Base-by-base conservation (phyloP, 23 tunicate genomes). In the Diplosoma virens region DNA sequence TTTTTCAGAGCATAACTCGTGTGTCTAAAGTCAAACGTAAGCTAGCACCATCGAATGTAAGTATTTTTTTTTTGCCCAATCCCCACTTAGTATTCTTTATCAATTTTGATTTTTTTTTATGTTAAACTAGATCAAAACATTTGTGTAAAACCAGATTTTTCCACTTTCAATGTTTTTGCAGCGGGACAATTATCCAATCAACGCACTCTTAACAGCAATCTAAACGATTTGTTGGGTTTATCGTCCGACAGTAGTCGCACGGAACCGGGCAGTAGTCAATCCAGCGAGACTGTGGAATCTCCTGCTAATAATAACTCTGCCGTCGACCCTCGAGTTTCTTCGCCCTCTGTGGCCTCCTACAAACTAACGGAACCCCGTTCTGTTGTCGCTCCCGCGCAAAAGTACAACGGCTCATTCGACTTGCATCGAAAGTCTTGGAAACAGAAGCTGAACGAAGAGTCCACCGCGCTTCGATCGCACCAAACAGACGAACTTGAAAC, bases 211-310 rank as follows among this genome's bases (percentile, higher is more conserved):
- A 61, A n/a, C 52, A 55, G 74, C 54, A 55, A 68, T 26, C 46
- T 67, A 18, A 45, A 77, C 9, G 77, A 80, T 25, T 37, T 80
- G 2, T 80, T 77, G 22, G 84, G 63, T 7, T 47, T 37, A 47
- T 25, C 30, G 59, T 67, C 84, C 58, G 36, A 75, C 18, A 66
- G 70, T 41, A 64, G 30, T 41, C 73, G 35, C 28, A 67, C 84
- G 14, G 84, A 80, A n/a, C 84, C 77, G 26, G 68, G 68, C 23
- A 80, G 84, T 68, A 80, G 84, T 45, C 84, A 80, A 25, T 67
- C 84, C 20, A 80, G 84, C 60, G 67, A 80, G 18, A 48, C 65
- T 34, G 64, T 24, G 0, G 83, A n/a, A n/a, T n/a, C n/a, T n/a
- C n/a, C n/a, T n/a, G n/a, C n/a, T n/a, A n/a, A n/a, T n/a, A n/a